Evolutionary conservation across 2,113 vertebrate genomes (phyloP).

Genomic region (Taurulus bubalis): DNA sequence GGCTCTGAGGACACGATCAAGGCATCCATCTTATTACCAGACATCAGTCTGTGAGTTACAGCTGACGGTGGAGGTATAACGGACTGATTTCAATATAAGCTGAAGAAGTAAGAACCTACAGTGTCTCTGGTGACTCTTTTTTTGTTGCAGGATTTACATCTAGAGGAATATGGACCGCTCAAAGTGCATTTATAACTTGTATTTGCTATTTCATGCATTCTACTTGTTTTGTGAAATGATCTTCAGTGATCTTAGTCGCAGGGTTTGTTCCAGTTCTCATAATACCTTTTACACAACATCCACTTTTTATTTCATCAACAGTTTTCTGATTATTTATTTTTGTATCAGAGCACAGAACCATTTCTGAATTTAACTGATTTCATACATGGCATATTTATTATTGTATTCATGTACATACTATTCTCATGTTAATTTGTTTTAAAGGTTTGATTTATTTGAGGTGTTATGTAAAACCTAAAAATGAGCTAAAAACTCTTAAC

Average conservation of each 20-base stretch:
- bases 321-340: conserved; percentile 7
- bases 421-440: conserved; percentile 56
- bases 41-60: conserved; percentile 43
- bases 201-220: conserved; percentile 27
- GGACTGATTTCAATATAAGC: conserved; percentile 42
- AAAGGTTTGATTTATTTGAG: conserved; percentile 58
- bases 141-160: conserved; percentile 42
- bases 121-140: conserved; percentile 14
- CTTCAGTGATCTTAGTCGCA: conserved; percentile 18
- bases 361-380: conserved; percentile 46
- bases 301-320: conserved; percentile 25
- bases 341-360: conserved; percentile 44
- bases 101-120: conserved; percentile 34
- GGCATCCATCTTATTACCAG: conserved; percentile 38
- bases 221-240: conserved; percentile 39
- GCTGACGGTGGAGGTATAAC: conserved; percentile 25
- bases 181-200: conserved; percentile 32
- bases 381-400: conserved; percentile 57
- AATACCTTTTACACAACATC: conserved; percentile 33
- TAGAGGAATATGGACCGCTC: conserved; percentile 20
- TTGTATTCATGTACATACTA: conserved; percentile 70
- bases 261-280: conserved; percentile 18
- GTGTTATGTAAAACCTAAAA: conserved; percentile 67
- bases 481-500: conserved; percentile 75
- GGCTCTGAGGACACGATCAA: conserved; percentile 35